Evolutionary conservation across 1,140 invertebrate genomes (phyloP).

Genomic region (Asbolus verrucosus): DNA sequence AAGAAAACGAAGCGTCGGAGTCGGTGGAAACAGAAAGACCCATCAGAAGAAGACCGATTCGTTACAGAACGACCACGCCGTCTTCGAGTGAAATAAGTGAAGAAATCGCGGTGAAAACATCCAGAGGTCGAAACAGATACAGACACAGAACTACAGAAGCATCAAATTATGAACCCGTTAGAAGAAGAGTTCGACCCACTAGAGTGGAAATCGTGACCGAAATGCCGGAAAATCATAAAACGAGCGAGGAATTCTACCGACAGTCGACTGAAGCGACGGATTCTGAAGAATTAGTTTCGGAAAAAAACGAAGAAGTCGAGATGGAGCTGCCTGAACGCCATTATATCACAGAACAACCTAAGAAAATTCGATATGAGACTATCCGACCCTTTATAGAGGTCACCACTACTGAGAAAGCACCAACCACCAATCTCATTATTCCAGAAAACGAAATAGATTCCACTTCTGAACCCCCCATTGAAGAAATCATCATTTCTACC

Average conservation of each 20-base stretch:
- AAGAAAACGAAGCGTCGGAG: slow-evolving; percentile 37
- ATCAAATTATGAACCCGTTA: slow-evolving; percentile 26
- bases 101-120: neutral
- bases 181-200: slow-evolving; percentile 37
- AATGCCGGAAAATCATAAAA: slow-evolving; percentile 49
- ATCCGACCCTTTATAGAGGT: neutral
- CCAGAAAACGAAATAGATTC: slow-evolving; percentile 61
- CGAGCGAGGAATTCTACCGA: slow-evolving; percentile 18
- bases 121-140: slow-evolving; percentile 41
- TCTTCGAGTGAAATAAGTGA: slow-evolving; percentile 18
- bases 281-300: slow-evolving; percentile 1
- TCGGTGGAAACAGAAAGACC: slow-evolving; percentile 53
- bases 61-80: slow-evolving; percentile 46
- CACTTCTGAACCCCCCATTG: slow-evolving; percentile 37
- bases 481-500: slow-evolving; percentile 51
- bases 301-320: slow-evolving; percentile 41
- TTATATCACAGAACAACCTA: neutral
- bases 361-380: slow-evolving; percentile 9
- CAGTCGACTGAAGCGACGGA: slow-evolving; percentile 34
- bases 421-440: slow-evolving; percentile 35
- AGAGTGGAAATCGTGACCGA: slow-evolving; percentile 33
- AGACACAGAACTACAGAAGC: slow-evolving; percentile 38
- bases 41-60: slow-evolving; percentile 44
- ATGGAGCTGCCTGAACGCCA: slow-evolving; percentile 8
- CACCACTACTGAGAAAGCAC: slow-evolving; percentile 18